These are phyloP conservation scores for Salvelinus sp. DNA, from an alignment of 2,113 vertebrate species.

Conservation along the genomic window DNA sequence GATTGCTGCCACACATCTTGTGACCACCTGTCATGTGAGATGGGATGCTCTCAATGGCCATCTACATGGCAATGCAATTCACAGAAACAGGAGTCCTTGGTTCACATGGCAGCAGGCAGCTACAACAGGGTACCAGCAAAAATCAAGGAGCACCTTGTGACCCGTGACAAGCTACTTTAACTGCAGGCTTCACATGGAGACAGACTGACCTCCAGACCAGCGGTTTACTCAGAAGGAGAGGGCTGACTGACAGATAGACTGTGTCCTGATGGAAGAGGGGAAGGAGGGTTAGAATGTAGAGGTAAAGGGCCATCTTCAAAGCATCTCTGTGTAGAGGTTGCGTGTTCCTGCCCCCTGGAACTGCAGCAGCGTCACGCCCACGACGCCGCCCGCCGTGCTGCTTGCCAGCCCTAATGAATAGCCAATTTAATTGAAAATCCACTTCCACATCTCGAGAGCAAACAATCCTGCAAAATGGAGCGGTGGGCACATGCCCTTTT, in stretches of 20 bases:
- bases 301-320: conserved; percentile 51
- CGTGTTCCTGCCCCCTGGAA: conserved; percentile 26
- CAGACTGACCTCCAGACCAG: conserved; percentile 12
- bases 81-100: conserved; percentile 44
- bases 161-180: conserved; percentile 23
- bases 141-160: conserved; percentile 29
- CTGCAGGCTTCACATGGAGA: conserved; percentile 14
- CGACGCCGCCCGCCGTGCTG: too few relatives aligned
- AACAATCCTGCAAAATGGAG: conserved; percentile 50
- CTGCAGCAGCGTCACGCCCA: conserved; percentile 22
- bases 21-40: conserved; percentile 68
- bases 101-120: conserved; percentile 53
- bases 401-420: conserved; percentile 50
- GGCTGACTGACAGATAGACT: conserved; percentile 15
- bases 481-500: conserved; percentile 11
- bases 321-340: conserved; percentile 28
- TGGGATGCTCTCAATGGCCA: conserved; percentile 47
- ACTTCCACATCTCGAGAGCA: conserved; percentile 54
- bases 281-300: conserved; percentile 15
- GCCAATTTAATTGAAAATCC: conserved; percentile 66
- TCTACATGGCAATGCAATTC: conserved; percentile 56
- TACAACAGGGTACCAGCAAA: conserved; percentile 18
- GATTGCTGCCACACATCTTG: conserved; percentile 59
- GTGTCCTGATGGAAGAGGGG: conserved; percentile 25
- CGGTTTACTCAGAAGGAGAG: conserved; percentile 11